Evolutionary conservation across 2,797 vertebrate genomes (phyloP), one percentile per base, ranked within the genome.

Genomic region (Orientallactaga sibirica): DNA sequence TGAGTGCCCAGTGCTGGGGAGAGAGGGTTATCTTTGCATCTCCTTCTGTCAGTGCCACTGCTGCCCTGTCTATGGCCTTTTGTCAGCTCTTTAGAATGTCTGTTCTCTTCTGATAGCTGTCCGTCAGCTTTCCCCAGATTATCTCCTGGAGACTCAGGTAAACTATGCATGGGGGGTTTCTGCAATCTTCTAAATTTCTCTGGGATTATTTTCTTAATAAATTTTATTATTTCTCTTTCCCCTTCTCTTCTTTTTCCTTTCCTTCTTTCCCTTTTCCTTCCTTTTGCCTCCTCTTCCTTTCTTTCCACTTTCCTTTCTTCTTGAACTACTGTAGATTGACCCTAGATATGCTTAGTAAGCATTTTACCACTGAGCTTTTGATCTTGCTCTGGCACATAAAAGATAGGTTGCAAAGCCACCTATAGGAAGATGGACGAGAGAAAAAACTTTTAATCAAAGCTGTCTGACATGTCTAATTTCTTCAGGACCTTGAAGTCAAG

Each of bases 401-500:
- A 20, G 78, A 75, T 64, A 48, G 55, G 52, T 61, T 61, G 19
- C 22, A 33, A 14, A 66, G 73, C 18, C 37, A 33, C 76, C 15
- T 14, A 62, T 9, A 86, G 66, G 88, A 43, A 41, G 22, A 61
- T 52, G 25, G 33, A 41, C 43, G 84, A 58, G 52, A 58, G 77
- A 4, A 82, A 66, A 76, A 76, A 83, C 55, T 75, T 89, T 43
- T 14, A n/a, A 3, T 82, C 37, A 78, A 82, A 67, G 7, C 22
- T 2, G 27, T 76, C 27, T 71, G 67, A 48, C 27, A 27, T 22
- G 61, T 76, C 61, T 52, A 43, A 89, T 94, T 88, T 83, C 73
- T n/a, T 73, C 5, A 80, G 73, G 77, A 82, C 27, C 5, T 78
- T 10, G 37, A 77, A 70, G 88, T 73, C 75, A 95, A 91, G 78